Evolutionary conservation across 2,797 vertebrate genomes (phyloP), one percentile per base, ranked within the genome.

Genomic region (Halcyon leucocephala): DNA sequence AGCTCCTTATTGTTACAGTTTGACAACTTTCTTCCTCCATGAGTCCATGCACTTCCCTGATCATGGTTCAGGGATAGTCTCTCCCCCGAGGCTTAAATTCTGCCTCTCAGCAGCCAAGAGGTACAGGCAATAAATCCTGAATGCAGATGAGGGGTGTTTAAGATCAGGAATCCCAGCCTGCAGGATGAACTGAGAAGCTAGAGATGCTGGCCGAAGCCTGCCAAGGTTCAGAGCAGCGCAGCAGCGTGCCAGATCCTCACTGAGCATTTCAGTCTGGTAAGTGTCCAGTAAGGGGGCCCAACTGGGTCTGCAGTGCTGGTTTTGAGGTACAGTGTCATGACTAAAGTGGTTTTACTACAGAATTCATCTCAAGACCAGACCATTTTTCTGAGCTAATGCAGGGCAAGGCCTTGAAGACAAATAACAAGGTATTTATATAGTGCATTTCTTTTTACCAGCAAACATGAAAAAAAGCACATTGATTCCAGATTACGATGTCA

Each of bases 401-500:
- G n/a, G 37, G 37, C 66, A 82, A 80, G 35, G 18, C 49, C 71
- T 90, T 81, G 74, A 86, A 80, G 31, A 84, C 29, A 77, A 89
- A 92, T 62, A 87, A 64, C 39, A 24, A 41, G 14, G 25, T 65
- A 77, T 83, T 92, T 77, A 22, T 62, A 69, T 6, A 73, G 26
- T 79, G n/a, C 21, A 51, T 93, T 97, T 89, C 39, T 79, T 96
- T 94, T 74, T 86, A 90, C 72, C 55, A 89, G 58, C 44, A 86
- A 87, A 87, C 33, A 54, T 41, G 37, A 14, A 46, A 90, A 95
- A 83, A 94, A 58, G 18, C 41, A 57, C 41, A 86, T 35, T 71
- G 74, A 85, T 88, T 95, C 76, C 79, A 95, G 70, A 94, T 86
- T 92, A 90, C 52, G 2, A 37, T 91, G 85, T 94, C 89, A 94